These are phyloP conservation scores for Melanchra persicariae DNA, from an alignment of 2,888 invertebrate species.

Conservation along the genomic window DNA sequence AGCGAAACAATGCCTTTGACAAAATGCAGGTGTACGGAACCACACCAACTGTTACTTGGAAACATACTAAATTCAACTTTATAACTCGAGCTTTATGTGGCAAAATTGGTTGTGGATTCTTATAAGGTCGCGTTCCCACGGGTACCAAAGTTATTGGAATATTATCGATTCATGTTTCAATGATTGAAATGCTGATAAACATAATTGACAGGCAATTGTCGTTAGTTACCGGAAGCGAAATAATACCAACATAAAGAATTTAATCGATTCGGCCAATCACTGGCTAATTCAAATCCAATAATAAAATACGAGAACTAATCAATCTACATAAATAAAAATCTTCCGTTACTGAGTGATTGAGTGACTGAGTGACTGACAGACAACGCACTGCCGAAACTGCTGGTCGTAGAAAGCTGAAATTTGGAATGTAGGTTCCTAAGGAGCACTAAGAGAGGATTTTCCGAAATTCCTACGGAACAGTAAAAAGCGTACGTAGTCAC, in stretches of 20 bases:
- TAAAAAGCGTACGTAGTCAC: no score
- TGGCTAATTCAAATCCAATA: conserved; percentile 10
- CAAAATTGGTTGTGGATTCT: neutral
- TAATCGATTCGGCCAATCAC: conserved; percentile 26
- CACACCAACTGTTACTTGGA: neutral
- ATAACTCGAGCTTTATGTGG: rapidly evolving
- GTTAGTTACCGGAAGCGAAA: conserved; percentile 39
- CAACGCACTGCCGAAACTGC: no score
- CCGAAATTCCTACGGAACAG: no score
- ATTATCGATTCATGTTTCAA: conserved; percentile 46
- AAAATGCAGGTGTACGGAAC: conserved; percentile 52
- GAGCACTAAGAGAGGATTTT: no score
- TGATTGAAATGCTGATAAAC: conserved; percentile 36
- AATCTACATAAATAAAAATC: no score
- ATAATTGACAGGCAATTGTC: conserved; percentile 22
- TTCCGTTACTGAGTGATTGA: no score
- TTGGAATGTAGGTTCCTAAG: no score
- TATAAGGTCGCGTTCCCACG: conserved; percentile 51
- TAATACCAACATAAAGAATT: conserved; percentile 25
- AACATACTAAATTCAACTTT: conserved; percentile 27
- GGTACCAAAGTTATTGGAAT: conserved; percentile 41
- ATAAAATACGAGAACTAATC: conserved; percentile 26
- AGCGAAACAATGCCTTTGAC: conserved; percentile 48
- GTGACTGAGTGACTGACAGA: no score
- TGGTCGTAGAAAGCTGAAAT: no score